Percentiles rank a stretch among this genome's conserved stretches.
Evolutionary conservation across 2,113 vertebrate genomes (phyloP).

Genomic region (Reinhardtius hippoglossoides): DNA sequence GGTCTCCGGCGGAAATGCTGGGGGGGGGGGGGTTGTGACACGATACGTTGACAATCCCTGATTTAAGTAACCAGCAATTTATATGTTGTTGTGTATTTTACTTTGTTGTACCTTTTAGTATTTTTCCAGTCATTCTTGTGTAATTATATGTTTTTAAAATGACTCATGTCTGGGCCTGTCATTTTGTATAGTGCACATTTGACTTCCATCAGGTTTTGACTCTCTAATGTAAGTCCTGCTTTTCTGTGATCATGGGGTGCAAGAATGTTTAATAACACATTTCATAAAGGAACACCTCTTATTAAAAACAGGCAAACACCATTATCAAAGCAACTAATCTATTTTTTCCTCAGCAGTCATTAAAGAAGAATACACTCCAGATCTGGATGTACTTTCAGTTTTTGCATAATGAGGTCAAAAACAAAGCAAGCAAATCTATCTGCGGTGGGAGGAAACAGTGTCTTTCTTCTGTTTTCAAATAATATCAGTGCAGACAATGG

Average conservation of each 20-base stretch:
- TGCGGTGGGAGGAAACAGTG: constrained; percentile 4
- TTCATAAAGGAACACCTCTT: no score
- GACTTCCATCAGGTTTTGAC: no score
- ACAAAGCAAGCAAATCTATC: constrained; percentile 13
- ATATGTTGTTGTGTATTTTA: neutral
- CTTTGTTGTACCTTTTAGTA: neutral
- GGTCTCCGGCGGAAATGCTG: constrained; percentile 31
- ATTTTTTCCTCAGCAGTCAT: constrained; percentile 26
- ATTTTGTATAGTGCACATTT: neutral
- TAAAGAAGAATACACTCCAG: constrained; percentile 27
- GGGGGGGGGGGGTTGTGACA: no score
- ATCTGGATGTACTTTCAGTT: neutral
- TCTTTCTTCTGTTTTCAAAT: constrained; percentile 33
- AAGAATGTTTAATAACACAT: neutral
- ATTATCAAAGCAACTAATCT: constrained; percentile 39
- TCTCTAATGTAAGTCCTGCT: neutral
- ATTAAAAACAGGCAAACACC: neutral
- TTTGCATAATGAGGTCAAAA: constrained; percentile 52
- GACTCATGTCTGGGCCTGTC: no score
- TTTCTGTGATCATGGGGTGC: neutral
- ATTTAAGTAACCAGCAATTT: neutral
- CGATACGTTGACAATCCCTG: neutral
- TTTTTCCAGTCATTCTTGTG: neutral
- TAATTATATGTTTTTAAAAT: neutral
- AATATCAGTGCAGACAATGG: neutral